Conservation (phyloP, 2,797 vertebrate genomes). For the Ficedula albicollis region DNA sequence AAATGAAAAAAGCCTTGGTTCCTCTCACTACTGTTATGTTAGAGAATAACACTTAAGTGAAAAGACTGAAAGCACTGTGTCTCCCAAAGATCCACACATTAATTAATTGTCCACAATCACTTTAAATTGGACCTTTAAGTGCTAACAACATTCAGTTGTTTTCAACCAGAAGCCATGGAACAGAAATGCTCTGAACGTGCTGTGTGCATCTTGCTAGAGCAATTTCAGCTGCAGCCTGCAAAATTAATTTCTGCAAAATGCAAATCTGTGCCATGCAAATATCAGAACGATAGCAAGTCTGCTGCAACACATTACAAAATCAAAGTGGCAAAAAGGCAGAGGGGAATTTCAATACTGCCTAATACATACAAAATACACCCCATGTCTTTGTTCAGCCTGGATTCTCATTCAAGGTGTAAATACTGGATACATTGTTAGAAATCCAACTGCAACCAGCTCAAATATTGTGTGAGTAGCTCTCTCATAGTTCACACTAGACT, state of each 20-base stretch:
- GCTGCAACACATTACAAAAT: neutral
- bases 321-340: neutral
- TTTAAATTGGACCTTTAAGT: neutral
- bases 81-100: neutral
- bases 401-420: slow-evolving; percentile 54
- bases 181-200: neutral
- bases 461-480: slow-evolving; percentile 60
- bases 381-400: slow-evolving; percentile 70
- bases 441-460: slow-evolving; percentile 38
- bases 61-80: neutral
- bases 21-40: neutral
- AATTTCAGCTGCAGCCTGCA: neutral
- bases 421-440: slow-evolving; percentile 68
- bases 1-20: neutral
- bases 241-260: slow-evolving; percentile 34
- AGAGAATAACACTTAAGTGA: neutral
- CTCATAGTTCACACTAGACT: slow-evolving; percentile 56
- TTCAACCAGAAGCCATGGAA: neutral
- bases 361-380: slow-evolving; percentile 23
- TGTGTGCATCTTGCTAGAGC: neutral
- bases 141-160: neutral
- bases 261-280: neutral
- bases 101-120: neutral
- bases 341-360: neutral
- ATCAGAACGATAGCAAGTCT: neutral